Evolutionary conservation across 1,140 invertebrate species (phyloP).

Genomic region (Dendrolimus kikuchii): DNA sequence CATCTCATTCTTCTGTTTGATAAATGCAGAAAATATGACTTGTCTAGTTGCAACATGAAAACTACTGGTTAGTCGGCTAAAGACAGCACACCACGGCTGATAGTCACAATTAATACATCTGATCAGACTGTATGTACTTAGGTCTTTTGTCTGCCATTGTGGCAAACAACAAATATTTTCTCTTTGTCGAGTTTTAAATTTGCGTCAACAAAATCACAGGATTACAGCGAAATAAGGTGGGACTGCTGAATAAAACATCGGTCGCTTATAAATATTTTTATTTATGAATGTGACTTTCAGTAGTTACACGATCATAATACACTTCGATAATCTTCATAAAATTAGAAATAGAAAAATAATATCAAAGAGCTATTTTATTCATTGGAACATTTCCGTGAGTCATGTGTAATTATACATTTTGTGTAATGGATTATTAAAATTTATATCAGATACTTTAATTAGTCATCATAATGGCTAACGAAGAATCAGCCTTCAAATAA

Average conservation of each 20-base stretch:
- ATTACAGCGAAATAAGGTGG: neutral
- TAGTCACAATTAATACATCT: neutral
- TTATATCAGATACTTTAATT: constrained; percentile 1
- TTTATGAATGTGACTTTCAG: constrained; percentile 64
- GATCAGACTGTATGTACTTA: neutral
- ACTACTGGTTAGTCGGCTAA: too few species aligned
- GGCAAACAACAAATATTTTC: too few species aligned
- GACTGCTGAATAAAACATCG: constrained; percentile 40
- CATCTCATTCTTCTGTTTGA: too few species aligned
- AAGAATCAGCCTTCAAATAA: constrained; percentile 25
- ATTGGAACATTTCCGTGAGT: constrained; percentile 59
- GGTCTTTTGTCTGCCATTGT: neutral
- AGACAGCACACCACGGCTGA: too few species aligned
- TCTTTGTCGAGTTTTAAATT: too few species aligned
- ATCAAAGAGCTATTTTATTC: constrained; percentile 63
- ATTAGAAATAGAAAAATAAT: constrained; percentile 72
- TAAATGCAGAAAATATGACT: too few species aligned
- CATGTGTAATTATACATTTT: constrained; percentile 28
- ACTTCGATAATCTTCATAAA: constrained; percentile 63
- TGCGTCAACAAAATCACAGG: too few species aligned
- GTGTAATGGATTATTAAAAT: constrained; percentile 1
- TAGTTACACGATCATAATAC: constrained; percentile 59
- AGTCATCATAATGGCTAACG: constrained; percentile 7
- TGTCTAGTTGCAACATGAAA: too few species aligned
- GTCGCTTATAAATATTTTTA: constrained; percentile 68